Evolutionary conservation across 2,888 invertebrate species (phyloP).

Genomic region (Aspidapion aeneum): DNA sequence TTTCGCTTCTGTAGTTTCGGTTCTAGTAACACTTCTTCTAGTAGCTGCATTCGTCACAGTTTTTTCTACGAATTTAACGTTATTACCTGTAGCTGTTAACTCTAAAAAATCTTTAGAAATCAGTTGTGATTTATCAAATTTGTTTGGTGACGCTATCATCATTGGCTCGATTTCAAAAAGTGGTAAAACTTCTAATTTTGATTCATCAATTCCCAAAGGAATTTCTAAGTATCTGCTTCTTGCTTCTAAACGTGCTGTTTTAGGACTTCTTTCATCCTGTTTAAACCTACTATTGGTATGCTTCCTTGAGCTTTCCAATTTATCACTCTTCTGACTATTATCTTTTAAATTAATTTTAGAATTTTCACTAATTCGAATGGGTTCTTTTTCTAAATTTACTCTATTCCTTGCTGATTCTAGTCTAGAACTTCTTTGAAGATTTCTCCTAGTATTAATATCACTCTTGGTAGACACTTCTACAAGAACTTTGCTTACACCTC

Average conservation of each 20-base stretch:
- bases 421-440: not conserved
- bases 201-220: constrained; percentile 39
- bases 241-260: constrained; percentile 6
- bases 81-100: constrained; percentile 35
- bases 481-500: not conserved
- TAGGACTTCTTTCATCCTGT: not conserved
- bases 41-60: constrained; percentile 23
- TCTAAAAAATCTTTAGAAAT: constrained; percentile 29
- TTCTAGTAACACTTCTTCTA: constrained; percentile 22
- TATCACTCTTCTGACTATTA: not conserved
- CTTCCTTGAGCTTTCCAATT: not conserved
- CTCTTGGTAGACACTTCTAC: not conserved
- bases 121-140: constrained; percentile 18
- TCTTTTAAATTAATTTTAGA: too few relatives aligned
- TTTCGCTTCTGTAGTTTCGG: constrained; percentile 32
- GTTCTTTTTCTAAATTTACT: not conserved
- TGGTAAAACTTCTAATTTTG: constrained; percentile 44
- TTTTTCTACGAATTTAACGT: constrained; percentile 32
- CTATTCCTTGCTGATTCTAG: not conserved
- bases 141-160: constrained; percentile 30
- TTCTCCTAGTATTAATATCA: too few relatives aligned
- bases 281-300: not conserved
- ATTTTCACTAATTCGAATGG: too few relatives aligned
- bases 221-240: constrained; percentile 29
- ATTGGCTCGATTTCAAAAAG: constrained; percentile 44